A percentile compares a stretch with the other conserved stretches of the same genome.
Evolutionary conservation across 2,113 vertebrate species (phyloP).

Genomic region (Xiphorhynchus elegans): DNA sequence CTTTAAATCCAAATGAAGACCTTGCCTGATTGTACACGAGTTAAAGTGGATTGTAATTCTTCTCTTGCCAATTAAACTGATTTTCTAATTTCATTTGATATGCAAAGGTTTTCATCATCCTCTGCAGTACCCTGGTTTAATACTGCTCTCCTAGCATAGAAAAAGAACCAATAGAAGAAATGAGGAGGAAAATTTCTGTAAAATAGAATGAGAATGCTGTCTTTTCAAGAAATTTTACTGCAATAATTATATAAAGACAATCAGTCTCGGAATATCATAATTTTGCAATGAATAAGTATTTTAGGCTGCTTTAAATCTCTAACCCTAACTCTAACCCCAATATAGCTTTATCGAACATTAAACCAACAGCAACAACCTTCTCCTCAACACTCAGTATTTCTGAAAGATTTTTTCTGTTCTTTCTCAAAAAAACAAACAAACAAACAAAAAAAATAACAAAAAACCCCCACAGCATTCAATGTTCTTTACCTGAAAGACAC

Average conservation of each 20-base stretch:
- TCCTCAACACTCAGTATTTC: background rate
- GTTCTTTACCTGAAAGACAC: background rate
- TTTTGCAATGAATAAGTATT: background rate
- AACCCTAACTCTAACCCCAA: background rate
- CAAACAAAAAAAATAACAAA: too few species aligned
- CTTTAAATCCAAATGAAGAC: constrained; percentile 31
- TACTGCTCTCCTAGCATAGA: background rate
- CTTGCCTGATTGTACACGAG: constrained; percentile 22
- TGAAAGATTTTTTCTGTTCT: background rate
- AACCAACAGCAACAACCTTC: background rate
- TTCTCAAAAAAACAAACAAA: background rate
- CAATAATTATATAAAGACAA: background rate
- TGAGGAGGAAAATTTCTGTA: background rate
- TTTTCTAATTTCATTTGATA: constrained; percentile 52
- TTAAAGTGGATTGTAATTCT: background rate
- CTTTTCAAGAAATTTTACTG: background rate
- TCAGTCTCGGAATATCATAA: background rate
- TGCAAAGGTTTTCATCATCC: constrained; percentile 15
- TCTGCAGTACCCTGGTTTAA: background rate
- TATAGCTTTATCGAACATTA: background rate
- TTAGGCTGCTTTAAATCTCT: background rate
- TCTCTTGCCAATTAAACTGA: constrained; percentile 30
- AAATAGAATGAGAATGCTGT: background rate
- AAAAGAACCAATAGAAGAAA: background rate
- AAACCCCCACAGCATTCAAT: background rate